Evolutionary conservation across 2,888 invertebrate genomes (phyloP).

Genomic region (Salticus scenicus): DNA sequence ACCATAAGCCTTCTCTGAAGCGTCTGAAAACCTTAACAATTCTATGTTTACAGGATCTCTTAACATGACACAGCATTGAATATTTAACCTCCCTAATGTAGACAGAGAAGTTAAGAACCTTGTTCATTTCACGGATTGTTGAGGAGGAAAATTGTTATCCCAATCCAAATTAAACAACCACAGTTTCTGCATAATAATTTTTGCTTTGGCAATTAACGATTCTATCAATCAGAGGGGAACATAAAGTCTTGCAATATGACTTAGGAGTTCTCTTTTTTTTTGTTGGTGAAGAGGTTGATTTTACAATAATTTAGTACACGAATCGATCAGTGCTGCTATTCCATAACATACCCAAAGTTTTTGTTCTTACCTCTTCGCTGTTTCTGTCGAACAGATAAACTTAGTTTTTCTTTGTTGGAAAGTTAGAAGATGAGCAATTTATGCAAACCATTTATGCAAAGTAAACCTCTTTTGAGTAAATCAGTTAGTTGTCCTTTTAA

Average conservation of each 20-base stretch:
- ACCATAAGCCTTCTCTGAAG: constrained; percentile 22
- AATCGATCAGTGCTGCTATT: background rate
- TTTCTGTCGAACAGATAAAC: background rate
- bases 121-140: background rate
- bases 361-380: background rate
- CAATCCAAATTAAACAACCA: constrained; percentile 21
- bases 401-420: constrained; percentile 34
- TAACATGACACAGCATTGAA: background rate
- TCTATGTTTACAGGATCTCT: background rate
- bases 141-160: background rate
- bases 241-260: background rate
- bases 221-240: background rate
- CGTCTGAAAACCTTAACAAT: background rate
- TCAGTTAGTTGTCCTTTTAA: too few relatives aligned
- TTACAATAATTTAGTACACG: too few relatives aligned
- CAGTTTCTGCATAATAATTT: constrained; percentile 26
- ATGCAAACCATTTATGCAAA: background rate
- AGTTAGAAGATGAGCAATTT: background rate
- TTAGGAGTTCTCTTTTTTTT: constrained; percentile 16
- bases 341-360: background rate
- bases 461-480: background rate
- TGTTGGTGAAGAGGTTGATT: background rate
- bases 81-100: background rate
- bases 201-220: constrained; percentile 10
- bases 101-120: background rate